Conservation (phyloP, 2,797 vertebrate genomes). For the Helarctos malayanus region DNA sequence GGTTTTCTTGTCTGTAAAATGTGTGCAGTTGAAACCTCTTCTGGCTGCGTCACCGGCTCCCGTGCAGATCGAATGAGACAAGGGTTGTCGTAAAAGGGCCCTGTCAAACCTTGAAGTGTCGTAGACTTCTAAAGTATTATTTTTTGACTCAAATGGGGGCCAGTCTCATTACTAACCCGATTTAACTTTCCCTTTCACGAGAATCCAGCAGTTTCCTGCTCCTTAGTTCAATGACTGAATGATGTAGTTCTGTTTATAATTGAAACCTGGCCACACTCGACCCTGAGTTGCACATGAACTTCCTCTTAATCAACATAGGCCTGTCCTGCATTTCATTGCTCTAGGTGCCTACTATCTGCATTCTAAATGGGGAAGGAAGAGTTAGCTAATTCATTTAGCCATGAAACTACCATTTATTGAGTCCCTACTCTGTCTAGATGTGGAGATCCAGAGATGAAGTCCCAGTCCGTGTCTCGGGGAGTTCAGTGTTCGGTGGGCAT, state of each 20-base stretch:
- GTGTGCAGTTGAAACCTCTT: background rate
- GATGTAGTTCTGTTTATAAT: background rate
- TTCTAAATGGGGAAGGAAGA: conserved; percentile 23
- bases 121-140: background rate
- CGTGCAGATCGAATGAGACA: background rate
- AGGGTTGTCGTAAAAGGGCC: background rate
- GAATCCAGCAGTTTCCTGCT: background rate
- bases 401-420: conserved; percentile 30
- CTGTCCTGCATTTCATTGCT: background rate
- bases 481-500: background rate
- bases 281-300: background rate
- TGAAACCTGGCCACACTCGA: background rate
- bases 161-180: background rate
- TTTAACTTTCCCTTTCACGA: conserved; percentile 11
- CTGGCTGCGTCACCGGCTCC: background rate
- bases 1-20: conserved; percentile 53
- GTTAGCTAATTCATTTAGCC: conserved; percentile 7
- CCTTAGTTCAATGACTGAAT: background rate
- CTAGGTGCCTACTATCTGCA: background rate
- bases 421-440: background rate
- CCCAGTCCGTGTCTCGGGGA: background rate
- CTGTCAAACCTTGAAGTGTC: background rate
- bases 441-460: background rate
- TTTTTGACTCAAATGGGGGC: background rate
- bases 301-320: background rate